These are phyloP conservation scores for Siniperca undulata DNA, from an alignment of 2,797 vertebrate genomes.

Conservation along the genomic window DNA sequence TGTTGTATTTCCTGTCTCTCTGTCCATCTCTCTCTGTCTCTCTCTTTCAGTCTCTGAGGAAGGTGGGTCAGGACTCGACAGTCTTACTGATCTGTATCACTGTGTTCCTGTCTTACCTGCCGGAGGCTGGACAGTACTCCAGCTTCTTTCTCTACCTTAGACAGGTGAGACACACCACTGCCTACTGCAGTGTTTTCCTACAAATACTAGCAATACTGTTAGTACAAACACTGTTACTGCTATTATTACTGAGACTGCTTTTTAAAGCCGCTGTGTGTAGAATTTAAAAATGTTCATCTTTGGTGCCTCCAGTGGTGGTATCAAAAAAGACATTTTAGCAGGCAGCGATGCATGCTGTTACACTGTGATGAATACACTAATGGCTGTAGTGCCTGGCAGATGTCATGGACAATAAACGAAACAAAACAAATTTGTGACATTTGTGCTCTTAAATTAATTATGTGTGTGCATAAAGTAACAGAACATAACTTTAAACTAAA, in stretches of 20 bases:
- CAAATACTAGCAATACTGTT: background rate
- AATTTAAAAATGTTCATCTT: background rate
- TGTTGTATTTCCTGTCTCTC: slow-evolving; percentile 47
- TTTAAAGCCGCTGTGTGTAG: background rate
- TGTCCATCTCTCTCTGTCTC: slow-evolving; percentile 39
- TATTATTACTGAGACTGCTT: background rate
- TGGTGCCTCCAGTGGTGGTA: background rate
- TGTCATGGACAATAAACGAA: too few relatives aligned
- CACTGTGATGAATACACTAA: too few relatives aligned
- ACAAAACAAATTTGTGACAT: too few relatives aligned
- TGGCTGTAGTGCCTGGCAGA: too few relatives aligned
- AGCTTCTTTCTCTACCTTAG: slow-evolving; percentile 97
- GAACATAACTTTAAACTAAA: too few relatives aligned
- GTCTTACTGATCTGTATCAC: slow-evolving; percentile 94
- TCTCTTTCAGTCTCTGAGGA: slow-evolving; percentile 90
- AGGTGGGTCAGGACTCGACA: slow-evolving; percentile 91
- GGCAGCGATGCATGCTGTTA: background rate
- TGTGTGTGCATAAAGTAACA: too few relatives aligned
- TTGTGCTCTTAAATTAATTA: too few relatives aligned
- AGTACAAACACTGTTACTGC: background rate
- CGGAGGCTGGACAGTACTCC: slow-evolving; percentile 96
- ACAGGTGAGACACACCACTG: slow-evolving; percentile 84
- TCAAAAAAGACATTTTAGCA: background rate
- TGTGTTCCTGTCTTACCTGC: slow-evolving; percentile 95
- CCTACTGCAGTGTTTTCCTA: background rate